Percentiles rank a stretch among this genome's conserved stretches.
Conservation (phyloP, 37 sponge, comb jelly and placozoan species). For the Ianthella basta region DNA sequence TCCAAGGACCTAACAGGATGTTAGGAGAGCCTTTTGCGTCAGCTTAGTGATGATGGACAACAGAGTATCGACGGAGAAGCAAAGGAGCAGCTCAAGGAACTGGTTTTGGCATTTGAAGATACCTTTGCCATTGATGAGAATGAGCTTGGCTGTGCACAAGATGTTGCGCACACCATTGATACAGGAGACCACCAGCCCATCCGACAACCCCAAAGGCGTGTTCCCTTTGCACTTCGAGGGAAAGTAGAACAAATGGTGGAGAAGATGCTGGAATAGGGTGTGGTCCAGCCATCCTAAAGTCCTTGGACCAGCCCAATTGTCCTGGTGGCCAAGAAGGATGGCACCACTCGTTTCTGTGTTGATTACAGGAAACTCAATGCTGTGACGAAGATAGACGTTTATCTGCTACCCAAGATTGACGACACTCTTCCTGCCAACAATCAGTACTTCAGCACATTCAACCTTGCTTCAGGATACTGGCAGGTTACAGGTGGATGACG, state of each 20-base stretch:
- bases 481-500: constrained; percentile 7
- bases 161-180: not conserved
- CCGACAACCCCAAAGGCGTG: not conserved
- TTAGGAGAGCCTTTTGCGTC: too few relatives aligned
- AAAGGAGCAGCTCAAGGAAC: not conserved
- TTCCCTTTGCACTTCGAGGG: not conserved
- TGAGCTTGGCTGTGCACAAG: not conserved
- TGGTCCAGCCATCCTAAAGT: constrained; percentile 7
- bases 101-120: not conserved
- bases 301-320: constrained; percentile 42
- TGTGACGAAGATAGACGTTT: constrained; percentile 31
- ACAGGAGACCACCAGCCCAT: not conserved
- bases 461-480: constrained; percentile 37
- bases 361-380: constrained; percentile 34
- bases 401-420: constrained; percentile 40
- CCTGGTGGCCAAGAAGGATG: constrained; percentile 29
- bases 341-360: constrained; percentile 18
- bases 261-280: constrained; percentile 2
- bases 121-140: not conserved
- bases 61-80: too few relatives aligned
- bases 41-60: too few relatives aligned
- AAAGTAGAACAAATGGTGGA: not conserved
- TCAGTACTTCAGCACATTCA: not conserved
- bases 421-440: constrained; percentile 12
- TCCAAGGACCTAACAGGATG: too few relatives aligned